These are phyloP conservation scores for Falco punctatus DNA, from an alignment of 2,113 vertebrate species.

Conservation along the genomic window DNA sequence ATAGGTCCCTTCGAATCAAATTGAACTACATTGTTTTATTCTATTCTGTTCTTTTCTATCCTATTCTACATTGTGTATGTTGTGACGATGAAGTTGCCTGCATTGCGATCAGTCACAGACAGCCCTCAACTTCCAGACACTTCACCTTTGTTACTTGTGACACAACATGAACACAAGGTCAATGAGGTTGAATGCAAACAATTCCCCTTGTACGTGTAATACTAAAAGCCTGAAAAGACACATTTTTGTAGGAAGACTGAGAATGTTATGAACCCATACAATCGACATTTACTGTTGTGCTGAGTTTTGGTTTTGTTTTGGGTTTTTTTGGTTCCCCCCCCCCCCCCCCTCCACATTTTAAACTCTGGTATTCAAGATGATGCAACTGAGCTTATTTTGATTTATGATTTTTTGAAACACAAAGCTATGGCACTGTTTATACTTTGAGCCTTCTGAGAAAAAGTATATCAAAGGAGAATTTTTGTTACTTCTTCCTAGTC, in stretches of 20 bases:
- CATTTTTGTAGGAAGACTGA: neutral
- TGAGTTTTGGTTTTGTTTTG: too few species aligned
- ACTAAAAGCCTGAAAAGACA: neutral
- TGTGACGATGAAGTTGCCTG: neutral
- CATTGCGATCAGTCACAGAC: neutral
- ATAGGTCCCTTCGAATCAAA: neutral
- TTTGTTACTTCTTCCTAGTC: neutral
- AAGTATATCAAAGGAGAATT: neutral
- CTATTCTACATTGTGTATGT: fast-evolving
- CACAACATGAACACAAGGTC: neutral
- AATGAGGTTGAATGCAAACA: neutral
- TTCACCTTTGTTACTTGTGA: neutral
- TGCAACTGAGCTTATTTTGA: neutral
- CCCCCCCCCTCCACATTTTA: neutral
- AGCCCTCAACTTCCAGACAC: neutral
- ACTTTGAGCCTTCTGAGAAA: neutral
- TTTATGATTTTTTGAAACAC: neutral
- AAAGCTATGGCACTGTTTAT: neutral
- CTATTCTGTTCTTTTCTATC: too few species aligned
- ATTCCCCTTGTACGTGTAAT: fast-evolving
- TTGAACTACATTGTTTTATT: too few species aligned
- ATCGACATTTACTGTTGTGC: neutral
- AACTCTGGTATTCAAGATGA: neutral
- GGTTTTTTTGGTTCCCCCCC: neutral
- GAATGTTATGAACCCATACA: neutral